Conservation (phyloP, 2,797 vertebrate genomes). For the Channallabes apus region DNA sequence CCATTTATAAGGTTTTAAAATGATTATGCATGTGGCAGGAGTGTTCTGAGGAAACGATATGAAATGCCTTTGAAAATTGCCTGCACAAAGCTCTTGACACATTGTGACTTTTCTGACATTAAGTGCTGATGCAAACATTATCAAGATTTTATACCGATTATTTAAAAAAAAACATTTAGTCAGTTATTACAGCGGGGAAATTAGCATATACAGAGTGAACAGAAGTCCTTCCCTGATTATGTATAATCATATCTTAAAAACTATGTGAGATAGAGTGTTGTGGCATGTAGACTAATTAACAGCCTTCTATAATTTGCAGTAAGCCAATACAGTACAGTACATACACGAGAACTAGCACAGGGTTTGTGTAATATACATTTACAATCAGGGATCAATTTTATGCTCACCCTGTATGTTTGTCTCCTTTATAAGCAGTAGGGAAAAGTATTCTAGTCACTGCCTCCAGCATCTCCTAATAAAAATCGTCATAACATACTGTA, state of each 20-base stretch:
- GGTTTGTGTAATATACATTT: too few species aligned
- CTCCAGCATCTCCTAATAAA: constrained; percentile 55
- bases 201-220: constrained; percentile 24
- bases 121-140: constrained; percentile 41
- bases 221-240: too few species aligned
- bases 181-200: constrained; percentile 58
- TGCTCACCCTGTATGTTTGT: constrained; percentile 35
- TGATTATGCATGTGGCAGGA: constrained; percentile 72
- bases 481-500: constrained; percentile 50
- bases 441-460: constrained; percentile 58
- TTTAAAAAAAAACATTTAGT: constrained; percentile 45
- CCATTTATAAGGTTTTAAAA: constrained; percentile 69
- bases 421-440: constrained; percentile 13
- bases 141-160: constrained; percentile 40
- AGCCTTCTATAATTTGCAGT: too few species aligned
- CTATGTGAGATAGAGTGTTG: too few species aligned
- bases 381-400: too few species aligned
- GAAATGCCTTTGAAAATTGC: constrained; percentile 66
- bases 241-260: too few species aligned
- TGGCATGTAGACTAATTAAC: too few species aligned
- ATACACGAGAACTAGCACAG: too few species aligned
- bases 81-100: constrained; percentile 46
- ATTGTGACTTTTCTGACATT: constrained; percentile 41
- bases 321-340: too few species aligned
- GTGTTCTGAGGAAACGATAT: constrained; percentile 71